Evolutionary conservation across 2,888 invertebrate species (phyloP).

Genomic region (Ennomos quercinarius): DNA sequence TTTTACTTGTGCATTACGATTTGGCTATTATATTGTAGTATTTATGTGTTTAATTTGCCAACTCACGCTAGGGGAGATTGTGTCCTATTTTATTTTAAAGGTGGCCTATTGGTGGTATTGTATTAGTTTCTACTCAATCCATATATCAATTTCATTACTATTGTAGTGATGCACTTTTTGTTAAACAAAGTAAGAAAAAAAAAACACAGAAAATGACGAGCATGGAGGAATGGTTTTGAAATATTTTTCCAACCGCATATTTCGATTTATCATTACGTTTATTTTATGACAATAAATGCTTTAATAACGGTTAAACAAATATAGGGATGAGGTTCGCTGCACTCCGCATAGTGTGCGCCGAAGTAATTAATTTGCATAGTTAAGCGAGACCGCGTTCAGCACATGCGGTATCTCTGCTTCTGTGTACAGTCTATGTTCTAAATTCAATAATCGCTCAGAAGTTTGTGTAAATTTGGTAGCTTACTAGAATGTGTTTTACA

Average conservation of each 20-base stretch:
- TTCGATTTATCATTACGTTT: too few species aligned
- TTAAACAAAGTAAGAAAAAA: too few species aligned
- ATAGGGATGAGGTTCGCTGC: slow-evolving; percentile 50
- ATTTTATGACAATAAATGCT: slow-evolving; percentile 18
- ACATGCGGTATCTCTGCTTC: slow-evolving; percentile 33
- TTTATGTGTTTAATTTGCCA: slow-evolving; percentile 23
- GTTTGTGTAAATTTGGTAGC: too few species aligned
- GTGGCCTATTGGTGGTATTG: too few species aligned
- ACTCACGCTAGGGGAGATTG: slow-evolving; percentile 8
- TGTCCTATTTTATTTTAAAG: slow-evolving; percentile 2
- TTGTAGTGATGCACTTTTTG: too few species aligned
- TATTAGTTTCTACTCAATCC: too few species aligned
- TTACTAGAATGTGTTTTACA: too few species aligned
- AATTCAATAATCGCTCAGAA: too few species aligned
- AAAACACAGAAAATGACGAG: too few species aligned
- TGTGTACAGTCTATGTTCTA: slow-evolving; percentile 5
- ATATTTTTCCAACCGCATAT: too few species aligned
- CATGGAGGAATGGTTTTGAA: too few species aligned
- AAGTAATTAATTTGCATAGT: slow-evolving; percentile 71
- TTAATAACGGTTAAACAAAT: slow-evolving; percentile 30
- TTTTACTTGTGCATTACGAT: slow-evolving; percentile 12
- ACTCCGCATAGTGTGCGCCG: slow-evolving; percentile 51
- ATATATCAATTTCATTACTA: too few species aligned
- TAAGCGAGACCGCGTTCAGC: slow-evolving; percentile 52
- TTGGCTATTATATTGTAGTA: slow-evolving; percentile 13